A percentile compares a stretch with the other conserved stretches of the same genome.
Evolutionary conservation across 2,113 vertebrate genomes (phyloP).

Genomic region (Hippocampus mohnikei): DNA sequence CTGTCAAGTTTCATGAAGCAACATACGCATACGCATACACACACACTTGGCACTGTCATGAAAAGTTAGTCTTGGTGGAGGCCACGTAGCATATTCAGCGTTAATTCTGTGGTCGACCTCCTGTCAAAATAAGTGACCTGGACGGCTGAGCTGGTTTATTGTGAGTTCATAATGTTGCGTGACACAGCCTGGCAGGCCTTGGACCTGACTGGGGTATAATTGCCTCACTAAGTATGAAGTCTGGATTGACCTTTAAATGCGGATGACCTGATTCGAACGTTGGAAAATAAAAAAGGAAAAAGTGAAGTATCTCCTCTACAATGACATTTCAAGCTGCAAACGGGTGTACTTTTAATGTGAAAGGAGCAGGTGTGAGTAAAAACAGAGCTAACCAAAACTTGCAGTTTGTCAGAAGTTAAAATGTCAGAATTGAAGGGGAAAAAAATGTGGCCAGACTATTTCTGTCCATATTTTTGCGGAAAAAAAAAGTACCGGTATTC

Average conservation of each 20-base stretch:
- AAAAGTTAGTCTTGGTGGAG: conserved; percentile 60
- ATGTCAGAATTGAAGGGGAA: neutral
- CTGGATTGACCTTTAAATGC: conserved; percentile 30
- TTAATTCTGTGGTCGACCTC: conserved; percentile 49
- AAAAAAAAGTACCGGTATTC: neutral
- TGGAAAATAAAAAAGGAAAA: conserved; percentile 28
- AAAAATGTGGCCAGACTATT: neutral
- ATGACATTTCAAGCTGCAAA: conserved; percentile 1
- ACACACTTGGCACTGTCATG: conserved; percentile 54
- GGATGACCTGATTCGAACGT: conserved; percentile 12
- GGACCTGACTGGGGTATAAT: conserved; percentile 29
- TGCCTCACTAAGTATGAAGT: conserved; percentile 39
- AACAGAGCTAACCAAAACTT: neutral
- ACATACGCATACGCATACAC: conserved; percentile 10
- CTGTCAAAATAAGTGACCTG: conserved; percentile 52
- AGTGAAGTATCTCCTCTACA: conserved; percentile 9
- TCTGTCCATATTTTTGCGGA: neutral
- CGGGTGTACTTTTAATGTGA: neutral
- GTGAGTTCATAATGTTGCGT: conserved; percentile 35
- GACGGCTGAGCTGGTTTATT: conserved; percentile 32
- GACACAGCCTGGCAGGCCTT: conserved; percentile 23
- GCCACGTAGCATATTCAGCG: conserved; percentile 34
- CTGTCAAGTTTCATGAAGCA: neutral
- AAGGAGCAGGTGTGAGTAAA: neutral
- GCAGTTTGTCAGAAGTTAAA: neutral